A percentile compares a stretch with the other conserved stretches of the same genome.
Evolutionary conservation across 2,888 invertebrate genomes (phyloP).

Genomic region (Ormia ochracea): DNA sequence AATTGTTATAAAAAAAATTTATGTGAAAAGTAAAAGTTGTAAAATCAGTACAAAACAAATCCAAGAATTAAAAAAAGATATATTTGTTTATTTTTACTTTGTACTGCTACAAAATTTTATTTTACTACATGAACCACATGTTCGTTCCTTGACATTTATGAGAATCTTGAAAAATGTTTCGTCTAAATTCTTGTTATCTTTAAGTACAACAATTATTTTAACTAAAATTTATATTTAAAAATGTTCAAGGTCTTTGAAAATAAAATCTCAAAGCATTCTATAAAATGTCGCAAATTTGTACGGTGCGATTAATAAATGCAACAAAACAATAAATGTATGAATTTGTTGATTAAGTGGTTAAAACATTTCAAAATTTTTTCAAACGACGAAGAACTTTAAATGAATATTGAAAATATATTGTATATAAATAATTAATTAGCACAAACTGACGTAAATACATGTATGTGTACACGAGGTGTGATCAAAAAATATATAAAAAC

Average conservation of each 20-base stretch:
- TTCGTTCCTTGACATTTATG: too few species aligned
- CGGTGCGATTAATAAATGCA: neutral
- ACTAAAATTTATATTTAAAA: neutral
- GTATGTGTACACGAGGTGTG: too few species aligned
- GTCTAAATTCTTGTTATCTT: neutral
- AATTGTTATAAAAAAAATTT: too few species aligned
- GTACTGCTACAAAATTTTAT: too few species aligned
- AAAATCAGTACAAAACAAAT: too few species aligned
- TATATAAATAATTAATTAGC: neutral
- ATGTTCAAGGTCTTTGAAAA: constrained; percentile 40
- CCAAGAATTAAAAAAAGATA: too few species aligned
- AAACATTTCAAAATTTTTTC: neutral
- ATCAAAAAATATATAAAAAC: too few species aligned
- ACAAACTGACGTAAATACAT: neutral
- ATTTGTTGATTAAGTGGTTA: neutral
- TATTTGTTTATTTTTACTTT: too few species aligned
- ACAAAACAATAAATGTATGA: neutral
- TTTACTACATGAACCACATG: too few species aligned
- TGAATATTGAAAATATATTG: neutral
- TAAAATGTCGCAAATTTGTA: neutral
- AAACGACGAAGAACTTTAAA: neutral
- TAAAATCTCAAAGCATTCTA: constrained; percentile 1
- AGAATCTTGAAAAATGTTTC: neutral
- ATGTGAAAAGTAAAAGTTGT: too few species aligned
- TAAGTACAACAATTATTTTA: neutral